These are phyloP conservation scores for Equus przewalskii DNA, from an alignment of 2,113 vertebrate genomes.

Conservation along the genomic window DNA sequence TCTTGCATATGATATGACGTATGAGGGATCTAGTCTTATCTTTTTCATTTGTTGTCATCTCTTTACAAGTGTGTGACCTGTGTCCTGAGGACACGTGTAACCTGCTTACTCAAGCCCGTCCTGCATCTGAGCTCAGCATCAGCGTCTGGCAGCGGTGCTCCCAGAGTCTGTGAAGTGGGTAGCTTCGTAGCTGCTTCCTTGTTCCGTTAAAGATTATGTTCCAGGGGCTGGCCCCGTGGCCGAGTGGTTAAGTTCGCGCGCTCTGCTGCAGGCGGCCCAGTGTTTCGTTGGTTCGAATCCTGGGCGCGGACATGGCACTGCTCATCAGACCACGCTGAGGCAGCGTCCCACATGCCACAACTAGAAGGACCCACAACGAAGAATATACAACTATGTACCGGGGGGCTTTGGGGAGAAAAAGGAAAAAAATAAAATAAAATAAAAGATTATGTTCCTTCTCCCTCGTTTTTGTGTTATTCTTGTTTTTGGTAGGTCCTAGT, in stretches of 20 bases:
- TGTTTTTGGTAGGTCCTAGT: neutral
- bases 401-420: too few species aligned
- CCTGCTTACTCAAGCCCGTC: neutral
- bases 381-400: too few species aligned
- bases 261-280: too few species aligned
- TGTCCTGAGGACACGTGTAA: neutral
- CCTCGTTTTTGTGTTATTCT: neutral
- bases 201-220: neutral
- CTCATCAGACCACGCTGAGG: too few species aligned
- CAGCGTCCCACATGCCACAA: too few species aligned
- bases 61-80: neutral
- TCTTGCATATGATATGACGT: neutral
- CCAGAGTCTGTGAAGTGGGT: neutral
- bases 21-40: neutral
- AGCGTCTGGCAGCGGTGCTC: neutral
- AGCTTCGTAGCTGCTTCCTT: neutral
- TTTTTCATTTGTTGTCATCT: neutral
- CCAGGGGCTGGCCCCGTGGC: too few species aligned
- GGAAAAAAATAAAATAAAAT: too few species aligned
- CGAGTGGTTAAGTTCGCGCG: too few species aligned
- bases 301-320: too few species aligned
- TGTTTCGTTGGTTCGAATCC: too few species aligned
- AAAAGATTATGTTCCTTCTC: neutral
- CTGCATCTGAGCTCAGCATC: neutral
- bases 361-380: too few species aligned